Conservation (phyloP, 1,140 invertebrate species). For the Dendrolimus kikuchii region DNA sequence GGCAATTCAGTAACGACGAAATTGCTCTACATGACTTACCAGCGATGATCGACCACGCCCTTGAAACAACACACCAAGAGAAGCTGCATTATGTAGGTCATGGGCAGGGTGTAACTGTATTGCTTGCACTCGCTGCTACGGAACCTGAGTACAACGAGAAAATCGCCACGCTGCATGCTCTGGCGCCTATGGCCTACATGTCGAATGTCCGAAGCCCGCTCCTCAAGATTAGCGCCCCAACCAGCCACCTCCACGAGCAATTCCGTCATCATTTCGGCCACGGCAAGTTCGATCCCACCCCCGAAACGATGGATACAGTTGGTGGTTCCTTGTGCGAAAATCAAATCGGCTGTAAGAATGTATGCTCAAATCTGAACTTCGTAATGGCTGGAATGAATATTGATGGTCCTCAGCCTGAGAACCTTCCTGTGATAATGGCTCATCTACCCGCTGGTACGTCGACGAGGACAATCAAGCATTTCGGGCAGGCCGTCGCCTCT, state of each 20-base stretch:
- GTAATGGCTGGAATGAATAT: conserved; percentile 72
- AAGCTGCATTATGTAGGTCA: conserved; percentile 80
- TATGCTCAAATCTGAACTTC: conserved; percentile 77
- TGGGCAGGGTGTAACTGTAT: conserved; percentile 59
- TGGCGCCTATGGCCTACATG: conserved; percentile 79
- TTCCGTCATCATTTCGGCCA: conserved; percentile 74
- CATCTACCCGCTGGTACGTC: conserved; percentile 87
- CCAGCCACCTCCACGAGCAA: conserved; percentile 71
- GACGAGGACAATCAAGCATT: conserved; percentile 82
- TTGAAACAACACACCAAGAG: conserved; percentile 67
- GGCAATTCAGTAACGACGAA: conserved; percentile 78
- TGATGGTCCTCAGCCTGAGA: conserved; percentile 64
- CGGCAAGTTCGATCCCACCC: conserved; percentile 73
- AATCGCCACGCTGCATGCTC: conserved; percentile 75
- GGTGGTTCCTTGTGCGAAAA: conserved; percentile 72
- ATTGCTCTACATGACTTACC: conserved; percentile 84
- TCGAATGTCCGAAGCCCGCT: conserved; percentile 75
- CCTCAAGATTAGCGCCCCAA: conserved; percentile 55
- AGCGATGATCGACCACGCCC: conserved; percentile 80
- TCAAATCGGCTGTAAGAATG: conserved; percentile 58
- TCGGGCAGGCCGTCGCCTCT: conserved; percentile 73
- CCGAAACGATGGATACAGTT: conserved; percentile 63
- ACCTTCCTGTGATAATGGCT: conserved; percentile 80
- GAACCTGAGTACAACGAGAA: conserved; percentile 78
- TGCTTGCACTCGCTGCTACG: conserved; percentile 72